phyloP scores from a whole-genome alignment of 2,888 invertebrate species.

The Brenthis daphne region DNA sequence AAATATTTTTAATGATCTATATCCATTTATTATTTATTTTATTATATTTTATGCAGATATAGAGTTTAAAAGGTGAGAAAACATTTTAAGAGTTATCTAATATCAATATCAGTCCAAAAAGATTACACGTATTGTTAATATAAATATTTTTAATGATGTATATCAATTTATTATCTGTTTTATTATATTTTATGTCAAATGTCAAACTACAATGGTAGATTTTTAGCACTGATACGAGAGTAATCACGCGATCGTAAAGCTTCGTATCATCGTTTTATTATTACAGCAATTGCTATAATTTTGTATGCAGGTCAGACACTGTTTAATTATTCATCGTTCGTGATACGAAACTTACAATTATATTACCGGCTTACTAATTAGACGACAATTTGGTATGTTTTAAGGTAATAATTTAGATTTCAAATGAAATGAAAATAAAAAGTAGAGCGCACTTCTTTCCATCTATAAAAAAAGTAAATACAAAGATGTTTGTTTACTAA shows the following conservation, averaged over 20 bases:
- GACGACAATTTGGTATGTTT: slow-evolving; percentile 6
- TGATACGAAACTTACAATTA: slow-evolving; percentile 35
- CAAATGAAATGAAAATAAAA: not conserved
- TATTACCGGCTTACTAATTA: slow-evolving; percentile 11
- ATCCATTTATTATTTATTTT: slow-evolving; percentile 18
- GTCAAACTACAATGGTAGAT: slow-evolving; percentile 46
- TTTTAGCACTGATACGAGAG: slow-evolving; percentile 46
- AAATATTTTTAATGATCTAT: slow-evolving; percentile 16
- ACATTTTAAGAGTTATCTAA: slow-evolving; percentile 24
- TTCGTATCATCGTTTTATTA: slow-evolving; percentile 41
- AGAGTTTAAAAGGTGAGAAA: too few species aligned
- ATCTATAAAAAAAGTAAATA: slow-evolving; percentile 13
- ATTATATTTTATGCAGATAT: too few species aligned
- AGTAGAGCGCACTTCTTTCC: too few species aligned
- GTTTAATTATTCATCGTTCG: slow-evolving; percentile 46
- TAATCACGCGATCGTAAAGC: slow-evolving; percentile 48
- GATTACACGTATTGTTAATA: slow-evolving; percentile 28
- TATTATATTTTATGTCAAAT: slow-evolving; percentile 41
- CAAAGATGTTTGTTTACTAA: slow-evolving; percentile 64
- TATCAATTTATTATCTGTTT: slow-evolving; percentile 33
- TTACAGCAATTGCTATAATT: slow-evolving; percentile 43
- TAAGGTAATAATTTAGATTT: not conserved
- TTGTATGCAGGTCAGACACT: slow-evolving; percentile 42
- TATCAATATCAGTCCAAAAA: slow-evolving; percentile 14
- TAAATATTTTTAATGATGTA: slow-evolving; percentile 19